These are phyloP conservation scores for Bryconaethiops microstoma DNA, from an alignment of 2,797 vertebrate species.

Conservation along the genomic window DNA sequence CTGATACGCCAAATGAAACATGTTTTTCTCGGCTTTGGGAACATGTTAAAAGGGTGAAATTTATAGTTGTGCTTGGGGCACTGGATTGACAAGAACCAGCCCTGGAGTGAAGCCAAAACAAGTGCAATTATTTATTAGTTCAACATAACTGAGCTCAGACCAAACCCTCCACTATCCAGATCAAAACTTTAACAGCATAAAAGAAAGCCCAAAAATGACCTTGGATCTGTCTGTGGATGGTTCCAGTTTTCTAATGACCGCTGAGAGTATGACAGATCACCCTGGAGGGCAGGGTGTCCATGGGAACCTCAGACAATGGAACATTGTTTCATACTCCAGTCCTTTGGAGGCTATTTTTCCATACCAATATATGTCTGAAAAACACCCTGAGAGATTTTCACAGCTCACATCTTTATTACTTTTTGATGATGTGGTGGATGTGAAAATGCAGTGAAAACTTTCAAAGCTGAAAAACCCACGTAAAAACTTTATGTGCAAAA, in stretches of 20 bases:
- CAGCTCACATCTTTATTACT: constrained; percentile 25
- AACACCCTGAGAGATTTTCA: constrained; percentile 16
- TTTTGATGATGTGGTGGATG: constrained; percentile 38
- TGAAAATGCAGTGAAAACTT: constrained; percentile 25
- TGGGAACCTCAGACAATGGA: constrained; percentile 32
- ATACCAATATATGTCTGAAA: not conserved
- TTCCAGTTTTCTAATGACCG: not conserved
- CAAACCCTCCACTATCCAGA: not conserved
- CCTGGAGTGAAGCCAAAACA: not conserved
- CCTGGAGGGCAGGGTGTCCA: constrained; percentile 34
- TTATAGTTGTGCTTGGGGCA: not conserved
- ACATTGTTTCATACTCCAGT: constrained; percentile 23
- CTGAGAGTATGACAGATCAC: constrained; percentile 23
- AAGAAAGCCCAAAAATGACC: constrained; percentile 8
- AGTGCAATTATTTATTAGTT: not conserved
- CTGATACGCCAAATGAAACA: too few species aligned
- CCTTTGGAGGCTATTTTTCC: constrained; percentile 30
- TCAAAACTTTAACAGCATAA: not conserved
- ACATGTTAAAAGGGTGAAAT: not conserved
- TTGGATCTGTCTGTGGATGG: not conserved
- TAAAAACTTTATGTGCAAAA: not conserved
- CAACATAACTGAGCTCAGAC: not conserved
- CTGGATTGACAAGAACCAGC: not conserved
- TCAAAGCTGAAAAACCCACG: not conserved
- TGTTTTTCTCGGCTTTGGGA: too few species aligned